Base-by-base conservation (phyloP, 2,113 vertebrate species). In the Phalacrocorax brasilianus region DNA sequence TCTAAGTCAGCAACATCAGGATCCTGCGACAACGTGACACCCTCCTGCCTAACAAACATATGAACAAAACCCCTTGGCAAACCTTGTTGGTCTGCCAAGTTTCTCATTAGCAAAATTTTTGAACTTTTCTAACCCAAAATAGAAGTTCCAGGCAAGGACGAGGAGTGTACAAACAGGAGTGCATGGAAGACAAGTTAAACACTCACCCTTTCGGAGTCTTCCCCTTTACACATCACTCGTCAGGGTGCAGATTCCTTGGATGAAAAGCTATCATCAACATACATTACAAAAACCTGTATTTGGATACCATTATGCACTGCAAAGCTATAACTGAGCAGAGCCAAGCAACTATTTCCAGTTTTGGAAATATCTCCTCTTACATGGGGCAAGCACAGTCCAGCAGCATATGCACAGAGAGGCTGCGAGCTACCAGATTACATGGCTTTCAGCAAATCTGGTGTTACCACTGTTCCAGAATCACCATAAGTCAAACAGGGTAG, bases 361-460 rank as follows among this genome's bases (percentile, higher is more conserved):
- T 84, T 81, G 87, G 45, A 84, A 87, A 56, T 47, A 77, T 7
- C 30, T 93, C 53, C 32, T 38, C 3, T 73, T 56, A 49, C 27
- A 44, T 0, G 0, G 27, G 85, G 12, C 44, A 55, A 82, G 44
- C 0, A 0, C 22, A 55, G 40, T 18, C 27, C n/a, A 14, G 30
- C 26, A 26, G n/a, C 8, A 2, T 20, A 22, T 1, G 1, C 55
- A 44, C 17, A 56, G 56, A 50, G 45, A 79, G 27, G 20, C n/a
- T 83, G 49, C 0, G 2, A 53, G 26, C 52, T 83, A 24, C 50
- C 50, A 40, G 45, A 21, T 32, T 27, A 24, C 28, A 5, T 11
- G 21, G 33, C 17, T 45, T 59, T 85, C 65, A 68, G 47, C 15
- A 72, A 40, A 50, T 56, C 32, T 44, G 2, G 0, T 49, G 49